Base-by-base conservation (phyloP, 2,888 invertebrate genomes). In the Aquatica leii region DNA sequence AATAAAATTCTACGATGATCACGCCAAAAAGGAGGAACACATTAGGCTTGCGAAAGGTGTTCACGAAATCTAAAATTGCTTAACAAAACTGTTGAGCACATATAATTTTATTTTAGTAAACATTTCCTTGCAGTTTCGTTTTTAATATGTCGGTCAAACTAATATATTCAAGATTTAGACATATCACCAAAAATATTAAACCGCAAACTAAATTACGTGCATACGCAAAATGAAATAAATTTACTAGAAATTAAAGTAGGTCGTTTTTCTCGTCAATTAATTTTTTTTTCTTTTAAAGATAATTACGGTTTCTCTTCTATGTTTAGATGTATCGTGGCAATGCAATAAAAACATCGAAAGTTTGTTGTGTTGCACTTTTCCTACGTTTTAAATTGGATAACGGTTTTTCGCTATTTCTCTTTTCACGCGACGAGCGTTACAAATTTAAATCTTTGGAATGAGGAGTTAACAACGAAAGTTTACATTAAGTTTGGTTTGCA, bases 1-100 rank as follows among this genome's bases (percentile, higher is more conserved):
- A 24, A 6, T 24, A 24, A 6, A 24, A 24, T 24, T 24, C 24
- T 4, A 6, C 24, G 24, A 24, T 52, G 37, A 20, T 52, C 52
- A 31, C 31, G 51, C 52, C 51, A 52, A 52, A 59, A 59, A 34
- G 2, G 49, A 18, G 17, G 41, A 41, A 14, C 41, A 41, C 41
- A 46, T 46, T 48, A 11, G 18, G 4, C 48, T 59, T 59, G 37
- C 59, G 53, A 59, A 59, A 59, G 53, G 15, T 53, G 46, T 40
- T 59, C 53, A 54, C 53, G 54, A 59, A 59, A 53, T 48, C 48
- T 24, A 17, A 43, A 35, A 31, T 59, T 59, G 52, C 59, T 21
- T 37, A 52, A 59, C 12, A 35, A 35, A 6, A 12, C 52, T 31
- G 21, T 59, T 59, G 54, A 21, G 59, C 12, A 53, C 46, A 59